These are phyloP conservation scores for Lutjanus campechanus DNA, from an alignment of 2,797 vertebrate genomes.

Conservation along the genomic window DNA sequence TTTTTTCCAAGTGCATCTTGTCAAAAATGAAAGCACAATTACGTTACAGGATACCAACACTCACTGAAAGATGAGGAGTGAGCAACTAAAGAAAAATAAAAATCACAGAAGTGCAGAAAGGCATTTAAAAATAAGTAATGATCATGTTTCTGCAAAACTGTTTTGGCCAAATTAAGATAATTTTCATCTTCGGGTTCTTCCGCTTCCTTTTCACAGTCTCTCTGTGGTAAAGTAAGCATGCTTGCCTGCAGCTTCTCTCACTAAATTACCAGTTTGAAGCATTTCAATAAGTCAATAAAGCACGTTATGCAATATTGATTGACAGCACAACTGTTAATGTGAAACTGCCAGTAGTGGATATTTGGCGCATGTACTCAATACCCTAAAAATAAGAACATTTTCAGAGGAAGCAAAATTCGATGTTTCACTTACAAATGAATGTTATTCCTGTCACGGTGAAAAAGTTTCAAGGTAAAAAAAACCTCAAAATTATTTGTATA, in stretches of 20 bases:
- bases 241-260: constrained; percentile 16
- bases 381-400: neutral
- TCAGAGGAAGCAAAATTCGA: neutral
- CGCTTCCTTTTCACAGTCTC: neutral
- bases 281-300: constrained; percentile 18
- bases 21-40: constrained; percentile 10
- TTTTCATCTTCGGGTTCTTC: neutral
- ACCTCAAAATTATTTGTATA: neutral
- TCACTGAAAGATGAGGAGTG: neutral
- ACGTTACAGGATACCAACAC: neutral
- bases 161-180: neutral
- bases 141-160: neutral
- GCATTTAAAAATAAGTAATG: neutral
- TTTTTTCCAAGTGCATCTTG: neutral
- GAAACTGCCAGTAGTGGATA: neutral
- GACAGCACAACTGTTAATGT: constrained; percentile 5
- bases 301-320: neutral
- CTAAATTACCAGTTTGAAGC: neutral
- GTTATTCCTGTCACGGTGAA: neutral
- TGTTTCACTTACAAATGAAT: neutral
- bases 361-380: neutral
- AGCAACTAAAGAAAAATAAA: neutral
- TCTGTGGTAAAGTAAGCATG: neutral
- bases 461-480: neutral
- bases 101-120: neutral